Evolutionary conservation across 2,888 invertebrate genomes (phyloP).

Genomic region (Malthinus flaveolus): DNA sequence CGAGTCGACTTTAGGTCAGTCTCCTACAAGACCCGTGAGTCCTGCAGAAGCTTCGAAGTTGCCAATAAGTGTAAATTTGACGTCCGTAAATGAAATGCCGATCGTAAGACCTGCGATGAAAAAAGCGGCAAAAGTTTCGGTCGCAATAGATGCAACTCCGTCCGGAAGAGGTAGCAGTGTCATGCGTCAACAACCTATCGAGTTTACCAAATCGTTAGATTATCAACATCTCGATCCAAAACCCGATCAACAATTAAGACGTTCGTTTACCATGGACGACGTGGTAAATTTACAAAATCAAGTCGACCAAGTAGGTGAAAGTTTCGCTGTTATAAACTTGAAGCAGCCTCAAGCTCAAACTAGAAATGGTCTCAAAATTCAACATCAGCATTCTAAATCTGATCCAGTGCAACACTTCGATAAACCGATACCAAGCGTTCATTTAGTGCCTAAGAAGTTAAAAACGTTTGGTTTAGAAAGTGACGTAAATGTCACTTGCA

Average conservation of each 20-base stretch:
- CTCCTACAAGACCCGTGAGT: slow-evolving; percentile 51
- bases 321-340: slow-evolving; percentile 49
- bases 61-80: not conserved
- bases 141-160: slow-evolving; percentile 79
- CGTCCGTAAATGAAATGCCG: slow-evolving; percentile 27
- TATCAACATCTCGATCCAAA: slow-evolving; percentile 43
- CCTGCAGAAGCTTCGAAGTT: slow-evolving; percentile 35
- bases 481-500: slow-evolving; percentile 77
- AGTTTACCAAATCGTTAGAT: slow-evolving; percentile 69
- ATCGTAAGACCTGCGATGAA: slow-evolving; percentile 27
- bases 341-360: slow-evolving; percentile 33
- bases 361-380: slow-evolving; percentile 53
- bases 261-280: slow-evolving; percentile 57
- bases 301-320: slow-evolving; percentile 41
- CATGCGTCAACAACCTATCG: slow-evolving; percentile 75
- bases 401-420: slow-evolving; percentile 67
- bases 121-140: slow-evolving; percentile 71
- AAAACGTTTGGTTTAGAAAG: slow-evolving; percentile 54
- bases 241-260: slow-evolving; percentile 44
- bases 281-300: slow-evolving; percentile 40
- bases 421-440: slow-evolving; percentile 18
- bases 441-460: slow-evolving; percentile 38
- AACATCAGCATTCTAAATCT: slow-evolving; percentile 68
- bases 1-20: slow-evolving; percentile 46
- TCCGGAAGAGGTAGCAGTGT: slow-evolving; percentile 73